Conservation (phyloP, 2,888 invertebrate species). For the Nemotelus nigrinus region DNA sequence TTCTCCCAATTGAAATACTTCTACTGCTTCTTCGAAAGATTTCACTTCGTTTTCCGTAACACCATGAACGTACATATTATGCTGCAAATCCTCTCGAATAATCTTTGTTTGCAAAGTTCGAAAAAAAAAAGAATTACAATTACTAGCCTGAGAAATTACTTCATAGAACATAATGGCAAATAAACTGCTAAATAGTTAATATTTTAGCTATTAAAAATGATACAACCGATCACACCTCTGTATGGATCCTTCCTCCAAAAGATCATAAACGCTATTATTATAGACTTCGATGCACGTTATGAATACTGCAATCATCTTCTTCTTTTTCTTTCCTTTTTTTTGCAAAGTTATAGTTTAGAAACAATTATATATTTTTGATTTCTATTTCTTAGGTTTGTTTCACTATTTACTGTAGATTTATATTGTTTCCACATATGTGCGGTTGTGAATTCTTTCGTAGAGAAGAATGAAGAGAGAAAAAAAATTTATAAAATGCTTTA, state of each 20-base stretch:
- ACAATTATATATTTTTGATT: no score
- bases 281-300: conserved; percentile 96
- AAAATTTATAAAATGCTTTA: no score
- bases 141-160: neutral
- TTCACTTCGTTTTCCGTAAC: conserved; percentile 94
- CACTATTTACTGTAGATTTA: no score
- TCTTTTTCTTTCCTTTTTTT: no score
- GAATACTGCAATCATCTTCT: conserved; percentile 91
- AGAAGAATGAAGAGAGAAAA: no score
- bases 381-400: no score
- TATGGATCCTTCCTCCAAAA: conserved; percentile 85
- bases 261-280: conserved; percentile 95
- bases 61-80: conserved; percentile 94
- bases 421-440: no score
- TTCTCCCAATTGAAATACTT: conserved; percentile 89
- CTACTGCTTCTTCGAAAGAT: conserved; percentile 93
- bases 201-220: no score
- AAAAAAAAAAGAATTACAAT: conserved; percentile 50
- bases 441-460: no score
- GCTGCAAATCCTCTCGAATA: conserved; percentile 84
- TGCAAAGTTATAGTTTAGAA: no score
- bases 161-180: no score
- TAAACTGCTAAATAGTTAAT: no score
- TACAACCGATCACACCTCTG: conserved; percentile 65
- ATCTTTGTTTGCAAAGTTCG: conserved; percentile 87